Conservation (phyloP, 35 echinoderm and acorn worm species). For the Holothuria glaberrima region DNA sequence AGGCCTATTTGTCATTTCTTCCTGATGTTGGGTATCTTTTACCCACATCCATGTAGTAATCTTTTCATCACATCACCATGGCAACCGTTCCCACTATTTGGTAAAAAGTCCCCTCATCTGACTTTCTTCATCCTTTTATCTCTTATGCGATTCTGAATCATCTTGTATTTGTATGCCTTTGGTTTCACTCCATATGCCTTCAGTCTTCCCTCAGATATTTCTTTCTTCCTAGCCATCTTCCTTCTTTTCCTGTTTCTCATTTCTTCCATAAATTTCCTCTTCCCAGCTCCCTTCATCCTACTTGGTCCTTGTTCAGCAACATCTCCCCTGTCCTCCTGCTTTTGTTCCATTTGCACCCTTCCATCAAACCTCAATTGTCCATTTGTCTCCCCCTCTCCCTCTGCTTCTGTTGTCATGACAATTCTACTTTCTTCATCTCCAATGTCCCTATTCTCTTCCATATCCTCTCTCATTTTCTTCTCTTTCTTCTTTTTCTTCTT, state of each 20-base stretch:
- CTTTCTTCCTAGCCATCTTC: neutral
- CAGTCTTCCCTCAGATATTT: conserved; percentile 75
- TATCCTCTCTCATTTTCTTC: conserved; percentile 10
- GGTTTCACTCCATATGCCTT: conserved; percentile 94
- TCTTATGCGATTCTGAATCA: conserved; percentile 73
- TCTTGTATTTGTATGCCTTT: conserved; percentile 76
- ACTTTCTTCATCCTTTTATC: neutral
- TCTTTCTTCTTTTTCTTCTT: conserved; percentile 20
- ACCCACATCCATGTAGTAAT: too few species aligned
- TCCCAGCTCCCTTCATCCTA: neutral
- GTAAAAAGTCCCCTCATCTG: neutral
- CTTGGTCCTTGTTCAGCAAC: neutral
- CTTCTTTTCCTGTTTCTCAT: conserved; percentile 21
- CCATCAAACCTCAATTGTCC: neutral
- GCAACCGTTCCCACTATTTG: too few species aligned
- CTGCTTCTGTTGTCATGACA: neutral
- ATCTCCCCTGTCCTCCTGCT: neutral
- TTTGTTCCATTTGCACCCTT: neutral
- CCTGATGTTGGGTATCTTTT: too few species aligned
- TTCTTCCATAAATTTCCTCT: conserved; percentile 30
- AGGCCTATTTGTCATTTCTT: too few species aligned
- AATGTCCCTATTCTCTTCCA: neutral
- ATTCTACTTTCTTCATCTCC: neutral
- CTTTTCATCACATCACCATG: too few species aligned
- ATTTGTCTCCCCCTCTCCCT: neutral